Evolutionary conservation across 2,113 vertebrate species (phyloP).

Genomic region (Sphyrna mokarran): DNA sequence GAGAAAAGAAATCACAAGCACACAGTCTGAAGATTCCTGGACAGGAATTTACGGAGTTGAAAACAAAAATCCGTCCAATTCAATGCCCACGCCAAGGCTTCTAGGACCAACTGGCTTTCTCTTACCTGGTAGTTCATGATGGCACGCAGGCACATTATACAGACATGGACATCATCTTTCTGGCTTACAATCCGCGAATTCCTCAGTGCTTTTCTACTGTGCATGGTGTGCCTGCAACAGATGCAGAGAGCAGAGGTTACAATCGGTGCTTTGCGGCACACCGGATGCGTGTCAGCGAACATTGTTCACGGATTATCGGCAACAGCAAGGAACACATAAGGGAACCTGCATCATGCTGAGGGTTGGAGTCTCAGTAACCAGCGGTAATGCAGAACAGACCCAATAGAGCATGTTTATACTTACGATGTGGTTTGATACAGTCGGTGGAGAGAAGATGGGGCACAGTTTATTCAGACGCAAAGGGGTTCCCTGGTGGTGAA

Average conservation of each 20-base stretch:
- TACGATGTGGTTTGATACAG: background rate
- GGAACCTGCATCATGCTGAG: background rate
- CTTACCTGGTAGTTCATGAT: conserved; percentile 98
- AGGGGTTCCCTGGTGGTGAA: too few relatives aligned
- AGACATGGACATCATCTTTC: conserved; percentile 87
- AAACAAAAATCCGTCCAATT: background rate
- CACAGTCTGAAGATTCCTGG: background rate
- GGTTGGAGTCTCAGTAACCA: background rate
- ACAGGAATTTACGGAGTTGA: background rate
- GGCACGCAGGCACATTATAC: conserved; percentile 92
- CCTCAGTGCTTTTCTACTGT: conserved; percentile 72
- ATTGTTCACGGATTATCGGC: background rate
- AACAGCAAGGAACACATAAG: background rate
- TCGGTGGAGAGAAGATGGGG: background rate
- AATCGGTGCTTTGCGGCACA: background rate
- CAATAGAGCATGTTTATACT: background rate
- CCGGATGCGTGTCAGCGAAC: background rate
- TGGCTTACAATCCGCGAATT: conserved; percentile 66
- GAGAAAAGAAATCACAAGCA: background rate
- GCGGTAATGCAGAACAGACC: background rate
- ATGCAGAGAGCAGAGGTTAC: background rate
- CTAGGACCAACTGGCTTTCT: background rate
- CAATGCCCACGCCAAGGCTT: background rate
- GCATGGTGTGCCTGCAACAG: conserved; percentile 54
- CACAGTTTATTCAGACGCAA: too few relatives aligned